Percentiles rank a stretch among this genome's conserved stretches.
Evolutionary conservation across 2,113 vertebrate genomes (phyloP).

Genomic region (Marmota flaviventris): DNA sequence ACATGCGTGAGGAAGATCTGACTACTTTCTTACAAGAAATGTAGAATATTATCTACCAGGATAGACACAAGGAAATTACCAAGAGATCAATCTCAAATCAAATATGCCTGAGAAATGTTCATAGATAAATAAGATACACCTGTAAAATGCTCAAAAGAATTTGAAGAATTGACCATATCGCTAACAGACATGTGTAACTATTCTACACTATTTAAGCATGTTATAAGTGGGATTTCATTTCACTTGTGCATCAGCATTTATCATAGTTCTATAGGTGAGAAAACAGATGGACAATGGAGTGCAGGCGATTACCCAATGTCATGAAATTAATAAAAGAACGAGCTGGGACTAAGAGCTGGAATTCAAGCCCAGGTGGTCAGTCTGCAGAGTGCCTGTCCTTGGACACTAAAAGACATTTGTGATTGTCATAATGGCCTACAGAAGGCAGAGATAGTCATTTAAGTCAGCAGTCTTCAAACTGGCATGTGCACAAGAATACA

Average conservation of each 20-base stretch:
- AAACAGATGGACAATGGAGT: neutral
- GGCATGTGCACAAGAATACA: neutral
- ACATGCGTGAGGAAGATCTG: neutral
- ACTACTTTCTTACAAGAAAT: slow-evolving; percentile 41
- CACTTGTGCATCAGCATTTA: neutral
- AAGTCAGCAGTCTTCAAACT: neutral
- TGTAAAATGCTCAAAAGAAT: neutral
- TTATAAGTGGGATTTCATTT: slow-evolving; percentile 30
- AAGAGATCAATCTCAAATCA: slow-evolving; percentile 53
- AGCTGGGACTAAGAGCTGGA: neutral
- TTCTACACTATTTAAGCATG: neutral
- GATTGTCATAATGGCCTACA: neutral
- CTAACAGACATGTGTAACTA: neutral
- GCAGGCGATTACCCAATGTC: neutral
- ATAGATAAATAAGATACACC: neutral
- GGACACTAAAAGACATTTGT: neutral
- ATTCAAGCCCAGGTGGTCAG: neutral
- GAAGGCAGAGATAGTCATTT: neutral
- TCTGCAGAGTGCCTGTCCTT: neutral
- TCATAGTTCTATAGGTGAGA: neutral
- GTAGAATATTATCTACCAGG: neutral
- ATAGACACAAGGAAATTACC: neutral
- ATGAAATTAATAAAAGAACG: neutral
- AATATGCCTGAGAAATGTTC: slow-evolving; percentile 29
- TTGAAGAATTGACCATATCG: neutral